phyloP scores from a whole-genome alignment of 2,888 invertebrate genomes.

The Lepidonotus clava region DNA sequence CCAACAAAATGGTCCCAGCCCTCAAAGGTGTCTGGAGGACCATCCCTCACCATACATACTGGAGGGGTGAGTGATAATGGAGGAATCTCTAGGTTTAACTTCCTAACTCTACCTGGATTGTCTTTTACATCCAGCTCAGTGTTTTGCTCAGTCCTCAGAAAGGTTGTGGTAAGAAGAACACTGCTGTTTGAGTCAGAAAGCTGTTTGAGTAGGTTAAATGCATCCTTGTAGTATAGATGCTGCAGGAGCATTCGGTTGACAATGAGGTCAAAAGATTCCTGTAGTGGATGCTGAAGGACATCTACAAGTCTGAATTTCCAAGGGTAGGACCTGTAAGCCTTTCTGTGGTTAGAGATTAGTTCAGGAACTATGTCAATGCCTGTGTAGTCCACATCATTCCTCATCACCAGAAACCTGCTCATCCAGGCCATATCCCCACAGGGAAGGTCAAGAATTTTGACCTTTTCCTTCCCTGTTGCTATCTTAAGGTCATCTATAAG shows the following conservation, averaged over 20 bases:
- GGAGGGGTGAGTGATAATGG: constrained; percentile 64
- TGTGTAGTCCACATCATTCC: constrained; percentile 66
- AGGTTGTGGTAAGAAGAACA: constrained; percentile 63
- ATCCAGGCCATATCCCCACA: constrained; percentile 68
- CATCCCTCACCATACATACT: constrained; percentile 62
- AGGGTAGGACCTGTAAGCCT: constrained; percentile 46
- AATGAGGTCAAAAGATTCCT: constrained; percentile 63
- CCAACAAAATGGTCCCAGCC: constrained; percentile 64
- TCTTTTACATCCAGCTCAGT: constrained; percentile 57
- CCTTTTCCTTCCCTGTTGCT: constrained; percentile 5
- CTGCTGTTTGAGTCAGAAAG: constrained; percentile 59
- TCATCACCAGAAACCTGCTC: constrained; percentile 63
- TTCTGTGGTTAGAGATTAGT: constrained; percentile 63
- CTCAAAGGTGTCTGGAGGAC: constrained; percentile 60
- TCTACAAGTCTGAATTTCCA: constrained; percentile 62
- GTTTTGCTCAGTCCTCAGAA: constrained; percentile 55
- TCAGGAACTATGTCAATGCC: constrained; percentile 66
- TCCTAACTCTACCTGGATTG: constrained; percentile 64
- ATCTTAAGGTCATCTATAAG: constrained; percentile 61
- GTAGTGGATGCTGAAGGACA: constrained; percentile 54
- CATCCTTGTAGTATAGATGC: constrained; percentile 63
- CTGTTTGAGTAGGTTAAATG: constrained; percentile 55
- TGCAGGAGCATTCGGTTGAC: constrained; percentile 64
- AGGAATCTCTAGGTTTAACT: constrained; percentile 64
- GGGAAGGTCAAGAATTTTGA: constrained; percentile 63